A percentile compares a stretch with the other conserved stretches of the same genome.
Evolutionary conservation across 2,888 invertebrate genomes (phyloP).

Genomic region (Lysandra coridon): DNA sequence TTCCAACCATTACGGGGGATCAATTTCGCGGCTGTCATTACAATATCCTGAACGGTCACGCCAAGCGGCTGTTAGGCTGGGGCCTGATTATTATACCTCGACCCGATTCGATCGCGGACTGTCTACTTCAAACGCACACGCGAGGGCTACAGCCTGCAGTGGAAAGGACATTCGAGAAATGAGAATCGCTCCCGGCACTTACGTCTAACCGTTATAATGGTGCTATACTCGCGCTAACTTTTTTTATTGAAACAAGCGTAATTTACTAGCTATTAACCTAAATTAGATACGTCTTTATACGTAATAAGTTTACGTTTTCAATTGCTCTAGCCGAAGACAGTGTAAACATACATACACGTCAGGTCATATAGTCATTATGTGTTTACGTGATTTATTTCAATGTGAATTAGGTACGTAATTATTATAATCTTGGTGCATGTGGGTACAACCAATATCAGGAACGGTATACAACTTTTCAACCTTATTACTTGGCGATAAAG

Average conservation of each 20-base stretch:
- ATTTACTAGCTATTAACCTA: conserved; percentile 32
- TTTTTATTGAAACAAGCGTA: conserved; percentile 33
- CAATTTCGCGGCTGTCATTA: conserved; percentile 34
- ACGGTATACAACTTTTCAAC: not conserved
- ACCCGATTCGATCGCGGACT: not conserved
- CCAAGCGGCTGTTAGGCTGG: conserved; percentile 33
- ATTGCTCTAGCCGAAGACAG: not conserved
- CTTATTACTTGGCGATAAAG: not conserved
- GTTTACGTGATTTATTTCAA: not conserved
- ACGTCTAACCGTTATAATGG: conserved; percentile 34
- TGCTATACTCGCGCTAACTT: conserved; percentile 31
- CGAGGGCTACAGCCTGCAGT: not conserved
- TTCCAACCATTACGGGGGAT: conserved; percentile 29
- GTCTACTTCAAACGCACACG: not conserved
- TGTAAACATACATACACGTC: not conserved
- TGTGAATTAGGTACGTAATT: not conserved
- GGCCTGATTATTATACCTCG: not conserved
- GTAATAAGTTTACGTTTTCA: conserved; percentile 24
- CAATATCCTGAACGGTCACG: conserved; percentile 35
- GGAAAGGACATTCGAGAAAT: not conserved
- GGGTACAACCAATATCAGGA: not conserved
- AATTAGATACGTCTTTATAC: conserved; percentile 24
- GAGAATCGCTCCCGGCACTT: conserved; percentile 31
- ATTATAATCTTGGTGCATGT: not conserved
- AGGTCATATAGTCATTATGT: not conserved